phyloP scores from a whole-genome alignment of 2,113 vertebrate genomes.

The Ovibos moschatus region DNA sequence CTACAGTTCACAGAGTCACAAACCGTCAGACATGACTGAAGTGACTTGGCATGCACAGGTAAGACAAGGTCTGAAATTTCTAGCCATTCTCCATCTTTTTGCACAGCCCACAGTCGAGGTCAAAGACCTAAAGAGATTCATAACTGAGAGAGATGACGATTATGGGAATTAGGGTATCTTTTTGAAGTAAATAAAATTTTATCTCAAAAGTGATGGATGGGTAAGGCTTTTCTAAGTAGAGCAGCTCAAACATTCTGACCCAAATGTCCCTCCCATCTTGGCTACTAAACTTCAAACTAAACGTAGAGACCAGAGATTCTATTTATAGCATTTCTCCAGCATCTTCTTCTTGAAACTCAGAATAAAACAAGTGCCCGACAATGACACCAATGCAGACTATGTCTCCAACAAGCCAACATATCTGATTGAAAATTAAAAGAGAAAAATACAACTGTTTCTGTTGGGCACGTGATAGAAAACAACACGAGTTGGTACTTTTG shows the following conservation, averaged over 20 bases:
- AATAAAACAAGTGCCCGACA: not conserved
- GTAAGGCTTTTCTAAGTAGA: not conserved
- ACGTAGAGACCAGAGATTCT: not conserved
- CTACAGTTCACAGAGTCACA: not conserved
- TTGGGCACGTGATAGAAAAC: not conserved
- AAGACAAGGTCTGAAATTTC: not conserved
- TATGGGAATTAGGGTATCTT: not conserved
- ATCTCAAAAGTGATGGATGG: not conserved
- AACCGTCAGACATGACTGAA: not conserved
- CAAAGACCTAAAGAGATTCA: not conserved
- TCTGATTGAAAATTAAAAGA: not conserved
- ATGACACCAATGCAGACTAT: not conserved
- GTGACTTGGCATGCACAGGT: not conserved
- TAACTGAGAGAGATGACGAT: not conserved
- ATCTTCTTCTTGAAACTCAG: not conserved
- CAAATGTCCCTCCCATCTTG: not conserved
- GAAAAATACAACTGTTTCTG: not conserved
- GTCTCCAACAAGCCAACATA: not conserved
- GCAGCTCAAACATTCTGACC: not conserved
- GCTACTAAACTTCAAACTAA: not conserved
- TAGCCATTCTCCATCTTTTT: not conserved
- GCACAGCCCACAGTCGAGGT: not conserved
- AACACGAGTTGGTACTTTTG: accelerated
- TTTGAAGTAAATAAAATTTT: not conserved
- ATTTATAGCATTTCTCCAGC: not conserved